These are phyloP conservation scores for Galaxias olidus DNA, from an alignment of 2,797 vertebrate species.

Conservation along the genomic window DNA sequence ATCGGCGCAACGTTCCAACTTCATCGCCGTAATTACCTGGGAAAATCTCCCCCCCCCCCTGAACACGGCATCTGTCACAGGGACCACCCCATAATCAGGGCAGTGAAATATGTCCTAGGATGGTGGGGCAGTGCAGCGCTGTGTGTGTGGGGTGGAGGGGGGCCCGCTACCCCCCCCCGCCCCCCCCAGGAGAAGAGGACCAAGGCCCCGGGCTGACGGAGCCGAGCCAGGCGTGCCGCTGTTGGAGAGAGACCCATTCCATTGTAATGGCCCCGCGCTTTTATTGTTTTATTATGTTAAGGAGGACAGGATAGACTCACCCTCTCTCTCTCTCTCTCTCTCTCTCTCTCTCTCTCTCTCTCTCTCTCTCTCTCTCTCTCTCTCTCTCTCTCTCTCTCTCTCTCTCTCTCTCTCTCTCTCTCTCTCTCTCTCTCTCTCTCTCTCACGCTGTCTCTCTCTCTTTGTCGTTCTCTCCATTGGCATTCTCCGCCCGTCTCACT, in stretches of 20 bases:
- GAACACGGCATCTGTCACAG: conserved; percentile 50
- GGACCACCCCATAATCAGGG: conserved; percentile 50
- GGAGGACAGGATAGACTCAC: conserved; percentile 5
- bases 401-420: conserved; percentile 7
- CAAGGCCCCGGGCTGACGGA: background rate
- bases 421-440: background rate
- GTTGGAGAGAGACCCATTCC: background rate
- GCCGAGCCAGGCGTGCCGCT: too few relatives aligned
- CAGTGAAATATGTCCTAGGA: conserved; percentile 55
- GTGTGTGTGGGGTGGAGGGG: too few relatives aligned
- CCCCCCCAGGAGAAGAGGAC: background rate
- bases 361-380: background rate
- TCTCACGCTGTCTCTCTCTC: background rate
- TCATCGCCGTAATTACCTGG: conserved; percentile 68
- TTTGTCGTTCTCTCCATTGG: background rate
- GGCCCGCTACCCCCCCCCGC: background rate
- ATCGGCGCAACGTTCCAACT: conserved; percentile 55
- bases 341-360: conserved; percentile 13
- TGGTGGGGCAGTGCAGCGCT: conserved; percentile 11
- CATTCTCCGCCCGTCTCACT: background rate
- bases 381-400: background rate
- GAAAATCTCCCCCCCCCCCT: conserved; percentile 54
- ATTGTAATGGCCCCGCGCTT: conserved; percentile 13
- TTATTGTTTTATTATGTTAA: conserved; percentile 52
- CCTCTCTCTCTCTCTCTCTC: background rate